phyloP scores from a whole-genome alignment of 2,888 invertebrate species.

The Taphrorychus bicolor region DNA sequence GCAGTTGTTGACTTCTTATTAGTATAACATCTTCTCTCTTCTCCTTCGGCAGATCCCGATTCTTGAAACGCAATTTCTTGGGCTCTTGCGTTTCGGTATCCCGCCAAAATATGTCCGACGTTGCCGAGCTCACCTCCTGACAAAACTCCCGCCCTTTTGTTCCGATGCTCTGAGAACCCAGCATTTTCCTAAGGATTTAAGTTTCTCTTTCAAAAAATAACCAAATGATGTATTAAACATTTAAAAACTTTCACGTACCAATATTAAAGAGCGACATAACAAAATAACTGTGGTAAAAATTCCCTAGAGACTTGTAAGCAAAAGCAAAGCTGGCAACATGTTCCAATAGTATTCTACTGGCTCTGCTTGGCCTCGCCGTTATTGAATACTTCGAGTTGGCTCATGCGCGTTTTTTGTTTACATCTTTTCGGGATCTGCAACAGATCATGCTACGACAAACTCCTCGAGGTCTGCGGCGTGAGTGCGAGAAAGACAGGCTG shows the following conservation, averaged over 20 bases:
- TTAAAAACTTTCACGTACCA: too few relatives aligned
- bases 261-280: too few relatives aligned
- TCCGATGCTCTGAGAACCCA: not conserved
- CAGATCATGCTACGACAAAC: slow-evolving; percentile 12
- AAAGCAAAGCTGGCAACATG: slow-evolving; percentile 1
- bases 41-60: not conserved
- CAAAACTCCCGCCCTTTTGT: not conserved
- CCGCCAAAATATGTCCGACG: slow-evolving; percentile 1
- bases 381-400: slow-evolving; percentile 58
- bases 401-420: slow-evolving; percentile 64
- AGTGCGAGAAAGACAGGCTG: slow-evolving; percentile 32
- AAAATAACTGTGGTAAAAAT: too few relatives aligned
- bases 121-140: not conserved
- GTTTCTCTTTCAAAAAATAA: not conserved
- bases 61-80: slow-evolving; percentile 4
- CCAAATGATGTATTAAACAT: too few relatives aligned
- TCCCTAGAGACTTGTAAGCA: too few relatives aligned
- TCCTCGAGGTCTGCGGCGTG: not conserved
- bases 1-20: slow-evolving; percentile 1
- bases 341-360: slow-evolving; percentile 31
- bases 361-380: slow-evolving; percentile 48
- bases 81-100: not conserved
- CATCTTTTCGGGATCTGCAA: slow-evolving; percentile 52
- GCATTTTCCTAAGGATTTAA: too few relatives aligned
- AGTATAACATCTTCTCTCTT: too few relatives aligned